Conservation (phyloP, 2,113 vertebrate genomes). For the Odontophorus gujanensis region DNA sequence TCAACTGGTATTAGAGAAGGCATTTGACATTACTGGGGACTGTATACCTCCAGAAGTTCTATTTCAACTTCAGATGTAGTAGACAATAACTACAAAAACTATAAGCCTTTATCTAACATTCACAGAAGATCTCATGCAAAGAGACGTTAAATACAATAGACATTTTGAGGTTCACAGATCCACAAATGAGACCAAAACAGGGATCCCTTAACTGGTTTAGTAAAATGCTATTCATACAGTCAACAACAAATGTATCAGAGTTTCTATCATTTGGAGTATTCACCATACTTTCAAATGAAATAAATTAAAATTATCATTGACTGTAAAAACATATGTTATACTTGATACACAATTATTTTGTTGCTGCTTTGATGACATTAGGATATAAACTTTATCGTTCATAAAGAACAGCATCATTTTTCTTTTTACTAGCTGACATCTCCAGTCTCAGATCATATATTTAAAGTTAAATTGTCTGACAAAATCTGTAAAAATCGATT, state of each 20-base stretch:
- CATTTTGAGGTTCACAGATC: background rate
- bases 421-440: background rate
- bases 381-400: background rate
- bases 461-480: background rate
- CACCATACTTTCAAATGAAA: background rate
- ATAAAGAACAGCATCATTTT: background rate
- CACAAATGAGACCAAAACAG: background rate
- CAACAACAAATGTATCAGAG: background rate
- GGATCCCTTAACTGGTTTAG: background rate
- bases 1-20: background rate
- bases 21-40: background rate
- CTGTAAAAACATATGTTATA: background rate
- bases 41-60: background rate
- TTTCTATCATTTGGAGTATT: background rate
- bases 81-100: background rate
- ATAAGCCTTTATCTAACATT: background rate
- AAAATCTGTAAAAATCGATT: background rate
- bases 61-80: background rate
- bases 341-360: background rate
- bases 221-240: background rate
- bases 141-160: background rate
- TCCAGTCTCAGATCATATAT: background rate
- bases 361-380: background rate
- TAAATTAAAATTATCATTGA: background rate
- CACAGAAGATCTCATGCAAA: background rate